phyloP scores from a whole-genome alignment of 1,140 invertebrate genomes.

The Laupala kohalensis region DNA sequence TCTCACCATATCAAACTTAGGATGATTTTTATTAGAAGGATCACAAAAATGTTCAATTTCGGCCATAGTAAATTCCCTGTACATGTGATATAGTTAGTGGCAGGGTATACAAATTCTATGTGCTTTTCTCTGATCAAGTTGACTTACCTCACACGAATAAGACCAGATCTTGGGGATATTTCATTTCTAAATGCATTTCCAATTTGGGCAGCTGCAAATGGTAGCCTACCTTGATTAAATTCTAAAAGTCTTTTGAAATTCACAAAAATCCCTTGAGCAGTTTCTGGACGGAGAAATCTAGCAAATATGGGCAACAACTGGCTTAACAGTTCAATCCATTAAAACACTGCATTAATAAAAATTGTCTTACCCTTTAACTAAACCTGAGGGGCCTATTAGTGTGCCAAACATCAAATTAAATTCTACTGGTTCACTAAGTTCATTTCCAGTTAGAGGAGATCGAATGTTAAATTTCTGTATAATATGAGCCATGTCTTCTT shows the following conservation, averaged over 20 bases:
- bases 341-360: neutral
- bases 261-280: conserved; percentile 98
- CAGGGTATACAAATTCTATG: neutral
- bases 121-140: neutral
- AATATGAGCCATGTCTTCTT: conserved; percentile 75
- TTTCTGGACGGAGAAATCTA: conserved; percentile 87
- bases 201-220: conserved; percentile 97
- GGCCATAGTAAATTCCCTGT: conserved; percentile 96
- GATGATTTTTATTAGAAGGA: conserved; percentile 73
- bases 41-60: conserved; percentile 99
- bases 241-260: conserved; percentile 95
- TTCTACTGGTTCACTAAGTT: conserved; percentile 86
- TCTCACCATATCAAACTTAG: conserved; percentile 73
- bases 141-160: conserved; percentile 68
- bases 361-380: conserved; percentile 62
- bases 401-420: conserved; percentile 99
- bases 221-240: conserved; percentile 92
- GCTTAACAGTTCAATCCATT: neutral
- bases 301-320: neutral
- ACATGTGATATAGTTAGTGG: neutral
- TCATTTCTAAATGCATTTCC: conserved; percentile 98
- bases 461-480: conserved; percentile 85
- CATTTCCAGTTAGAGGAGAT: conserved; percentile 87
- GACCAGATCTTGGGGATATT: conserved; percentile 93
- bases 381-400: conserved; percentile 89